Evolutionary conservation across 2,888 invertebrate species (phyloP).

Genomic region (Acronicta psi): DNA sequence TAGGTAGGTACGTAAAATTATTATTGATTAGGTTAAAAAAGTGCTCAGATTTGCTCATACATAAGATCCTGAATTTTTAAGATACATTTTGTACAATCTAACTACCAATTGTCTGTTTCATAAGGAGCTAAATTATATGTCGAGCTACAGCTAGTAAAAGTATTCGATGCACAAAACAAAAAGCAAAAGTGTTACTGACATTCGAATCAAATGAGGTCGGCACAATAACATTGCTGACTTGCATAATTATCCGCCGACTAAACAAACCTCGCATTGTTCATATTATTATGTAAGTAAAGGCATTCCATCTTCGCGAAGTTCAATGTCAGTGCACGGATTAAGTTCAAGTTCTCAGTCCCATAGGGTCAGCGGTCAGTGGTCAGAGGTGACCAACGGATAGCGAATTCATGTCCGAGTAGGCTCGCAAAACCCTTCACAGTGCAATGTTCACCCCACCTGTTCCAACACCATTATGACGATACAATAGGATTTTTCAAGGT

Average conservation of each 20-base stretch:
- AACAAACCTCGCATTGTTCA: constrained; percentile 32
- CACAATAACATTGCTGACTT: constrained; percentile 14
- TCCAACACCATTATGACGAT: constrained; percentile 49
- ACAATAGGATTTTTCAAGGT: constrained; percentile 51
- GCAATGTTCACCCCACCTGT: constrained; percentile 68
- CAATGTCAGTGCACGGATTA: constrained; percentile 70
- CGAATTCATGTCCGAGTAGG: constrained; percentile 56
- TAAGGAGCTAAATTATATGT: too few relatives aligned
- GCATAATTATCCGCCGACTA: constrained; percentile 17
- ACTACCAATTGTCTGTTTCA: too few relatives aligned
- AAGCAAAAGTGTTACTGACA: constrained; percentile 14
- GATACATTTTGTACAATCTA: too few relatives aligned
- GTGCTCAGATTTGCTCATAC: too few relatives aligned
- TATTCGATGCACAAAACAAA: constrained; percentile 1
- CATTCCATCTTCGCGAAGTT: constrained; percentile 58
- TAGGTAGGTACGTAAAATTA: too few relatives aligned
- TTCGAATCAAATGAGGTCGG: constrained; percentile 5
- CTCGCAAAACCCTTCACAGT: constrained; percentile 57
- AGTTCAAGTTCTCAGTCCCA: constrained; percentile 84
- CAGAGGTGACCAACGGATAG: constrained; percentile 86
- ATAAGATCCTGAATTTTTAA: too few relatives aligned
- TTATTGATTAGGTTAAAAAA: too few relatives aligned
- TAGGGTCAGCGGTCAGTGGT: constrained; percentile 83
- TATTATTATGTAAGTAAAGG: constrained; percentile 26
- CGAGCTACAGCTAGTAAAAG: not conserved